phyloP scores from a whole-genome alignment of 1,140 invertebrate species.

The Thaumetopoea pityocampa region DNA sequence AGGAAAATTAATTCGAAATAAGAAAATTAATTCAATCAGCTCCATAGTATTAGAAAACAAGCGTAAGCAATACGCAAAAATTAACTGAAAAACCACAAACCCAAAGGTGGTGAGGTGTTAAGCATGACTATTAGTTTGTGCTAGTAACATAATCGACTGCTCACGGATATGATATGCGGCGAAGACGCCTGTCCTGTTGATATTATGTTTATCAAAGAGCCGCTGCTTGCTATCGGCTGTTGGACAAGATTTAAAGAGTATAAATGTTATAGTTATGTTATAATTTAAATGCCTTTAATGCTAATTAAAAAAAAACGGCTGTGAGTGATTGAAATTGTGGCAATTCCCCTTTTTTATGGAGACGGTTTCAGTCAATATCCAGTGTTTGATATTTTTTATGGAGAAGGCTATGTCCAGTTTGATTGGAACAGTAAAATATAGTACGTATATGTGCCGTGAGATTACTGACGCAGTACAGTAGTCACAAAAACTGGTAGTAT shows the following conservation, averaged over 20 bases:
- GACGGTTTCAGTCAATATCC: too few relatives aligned
- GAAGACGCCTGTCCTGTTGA: slow-evolving; percentile 67
- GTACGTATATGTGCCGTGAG: too few relatives aligned
- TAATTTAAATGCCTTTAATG: background rate
- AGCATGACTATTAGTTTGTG: slow-evolving; percentile 10
- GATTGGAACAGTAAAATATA: too few relatives aligned
- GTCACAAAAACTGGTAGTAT: too few relatives aligned
- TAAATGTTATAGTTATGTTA: slow-evolving; percentile 4
- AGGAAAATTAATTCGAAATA: too few relatives aligned
- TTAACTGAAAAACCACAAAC: slow-evolving; percentile 6
- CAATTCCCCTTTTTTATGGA: too few relatives aligned
- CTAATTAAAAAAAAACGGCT: slow-evolving; percentile 1
- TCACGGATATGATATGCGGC: slow-evolving; percentile 66
- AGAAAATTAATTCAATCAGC: too few relatives aligned
- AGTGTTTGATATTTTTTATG: too few relatives aligned
- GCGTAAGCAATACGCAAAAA: slow-evolving; percentile 5
- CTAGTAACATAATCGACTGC: slow-evolving; percentile 32
- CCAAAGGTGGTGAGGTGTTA: slow-evolving; percentile 9
- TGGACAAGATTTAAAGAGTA: slow-evolving; percentile 32
- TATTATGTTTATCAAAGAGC: slow-evolving; percentile 69
- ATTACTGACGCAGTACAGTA: too few relatives aligned
- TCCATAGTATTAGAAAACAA: background rate
- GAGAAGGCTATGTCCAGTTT: too few relatives aligned
- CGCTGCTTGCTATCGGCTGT: slow-evolving; percentile 69
- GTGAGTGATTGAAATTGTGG: too few relatives aligned